Base-by-base conservation (phyloP, 1,140 invertebrate genomes). In the Triops cancriformis region DNA sequence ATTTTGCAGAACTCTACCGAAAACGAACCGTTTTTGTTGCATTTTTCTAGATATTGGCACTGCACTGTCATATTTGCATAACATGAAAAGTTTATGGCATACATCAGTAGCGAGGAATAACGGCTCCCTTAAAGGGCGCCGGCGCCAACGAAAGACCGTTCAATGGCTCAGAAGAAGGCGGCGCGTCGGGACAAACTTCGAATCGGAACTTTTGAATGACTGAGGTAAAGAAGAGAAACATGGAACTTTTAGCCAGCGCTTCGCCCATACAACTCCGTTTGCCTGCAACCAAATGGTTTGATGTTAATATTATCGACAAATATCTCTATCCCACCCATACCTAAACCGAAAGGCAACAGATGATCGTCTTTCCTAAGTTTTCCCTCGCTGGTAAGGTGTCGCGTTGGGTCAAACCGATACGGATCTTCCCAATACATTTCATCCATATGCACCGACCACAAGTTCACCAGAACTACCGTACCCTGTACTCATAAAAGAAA, bases 401-500 rank as follows among this genome's bases (percentile, higher is more conserved):
- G 86, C 80, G 94, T 92, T 0, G 94, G 94, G 77, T 88, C 87
- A 83, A 94, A 95, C 26, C 85, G 83, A 76, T 92, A 87, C 0
- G 93, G 92, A 45, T 96, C 87, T 10, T 84, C 87, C 82, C 92
- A 93, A 74, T 89, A 88, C 1, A 88, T 85, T 1, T 90, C 87
- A 81, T 93, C 89, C 86, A 91, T 91, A 27, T 95, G 85, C 73
- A 92, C 87, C 74, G 89, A 89, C 78, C 91, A 90, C 80, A 93
- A 91, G 83, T 94, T 96, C n/a, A 89, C 89, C 7, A 95, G 87
- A 0, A 96, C 88, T 88, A 94, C 93, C 26, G 93, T 92, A 78
- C 93, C 90, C 90, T 93, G 82, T 12, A 12, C 28, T 31, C 6
- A 1, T 12, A 75, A 26, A 75, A 75, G 23, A 75, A 75, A 42